These are phyloP conservation scores for Apis dorsata DNA, from an alignment of 1,140 invertebrate genomes.

Conservation along the genomic window DNA sequence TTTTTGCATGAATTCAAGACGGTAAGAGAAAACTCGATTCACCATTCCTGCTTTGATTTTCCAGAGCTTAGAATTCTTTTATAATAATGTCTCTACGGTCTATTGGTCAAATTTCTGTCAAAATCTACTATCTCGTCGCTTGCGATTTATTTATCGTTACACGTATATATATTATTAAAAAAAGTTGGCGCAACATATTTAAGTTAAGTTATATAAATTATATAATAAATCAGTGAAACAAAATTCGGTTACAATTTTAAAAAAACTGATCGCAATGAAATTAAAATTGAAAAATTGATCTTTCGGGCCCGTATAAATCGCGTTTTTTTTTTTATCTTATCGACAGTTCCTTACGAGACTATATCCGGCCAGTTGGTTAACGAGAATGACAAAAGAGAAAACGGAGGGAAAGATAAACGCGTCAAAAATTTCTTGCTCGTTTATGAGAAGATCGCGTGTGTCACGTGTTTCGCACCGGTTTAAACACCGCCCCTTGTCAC, in stretches of 20 bases:
- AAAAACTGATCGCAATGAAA: too few species aligned
- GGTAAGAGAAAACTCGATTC: neutral
- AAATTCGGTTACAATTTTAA: too few species aligned
- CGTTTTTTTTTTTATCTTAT: conserved; percentile 27
- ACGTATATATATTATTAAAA: neutral
- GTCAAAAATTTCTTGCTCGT: conserved; percentile 60
- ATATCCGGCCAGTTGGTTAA: conserved; percentile 7
- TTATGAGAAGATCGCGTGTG: conserved; percentile 58
- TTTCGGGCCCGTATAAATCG: conserved; percentile 47
- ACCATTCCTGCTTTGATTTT: neutral
- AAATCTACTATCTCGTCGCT: neutral
- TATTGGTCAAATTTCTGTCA: neutral
- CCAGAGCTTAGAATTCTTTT: too few species aligned
- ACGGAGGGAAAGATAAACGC: conserved; percentile 36
- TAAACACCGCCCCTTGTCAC: conserved; percentile 44
- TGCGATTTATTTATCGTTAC: too few species aligned
- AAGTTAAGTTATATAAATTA: neutral
- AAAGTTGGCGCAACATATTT: too few species aligned
- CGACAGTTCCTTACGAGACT: conserved; percentile 6
- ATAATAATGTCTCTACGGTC: too few species aligned
- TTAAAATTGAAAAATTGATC: too few species aligned
- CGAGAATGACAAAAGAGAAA: conserved; percentile 5
- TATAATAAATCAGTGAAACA: neutral
- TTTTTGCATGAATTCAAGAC: neutral
- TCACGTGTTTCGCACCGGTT: neutral